Percentiles rank a stretch among this genome's conserved stretches.
phyloP scores from a whole-genome alignment of 2,797 vertebrate genomes.

The Hyperoplus immaculatus region DNA sequence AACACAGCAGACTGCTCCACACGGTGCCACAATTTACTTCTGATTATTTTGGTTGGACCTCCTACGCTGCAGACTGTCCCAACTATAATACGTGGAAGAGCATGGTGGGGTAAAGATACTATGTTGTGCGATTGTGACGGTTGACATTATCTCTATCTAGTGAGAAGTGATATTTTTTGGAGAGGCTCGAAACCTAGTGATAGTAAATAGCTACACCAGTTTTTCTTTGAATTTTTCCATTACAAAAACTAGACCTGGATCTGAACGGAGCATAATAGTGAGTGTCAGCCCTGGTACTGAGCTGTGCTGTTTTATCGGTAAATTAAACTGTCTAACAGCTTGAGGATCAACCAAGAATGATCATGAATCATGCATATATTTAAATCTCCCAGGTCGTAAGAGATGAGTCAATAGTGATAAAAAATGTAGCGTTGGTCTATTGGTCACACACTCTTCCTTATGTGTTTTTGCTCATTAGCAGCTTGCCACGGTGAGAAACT shows the following conservation, averaged over 20 bases:
- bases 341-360: slow-evolving; percentile 9
- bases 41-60: not conserved
- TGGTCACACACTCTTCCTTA: not conserved
- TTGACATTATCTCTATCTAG: not conserved
- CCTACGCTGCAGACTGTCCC: not conserved
- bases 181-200: not conserved
- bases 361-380: slow-evolving; percentile 40
- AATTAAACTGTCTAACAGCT: slow-evolving; percentile 10
- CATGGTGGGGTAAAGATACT: not conserved
- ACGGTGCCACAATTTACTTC: not conserved
- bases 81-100: not conserved
- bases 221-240: not conserved
- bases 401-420: slow-evolving; percentile 45
- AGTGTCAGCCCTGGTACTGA: not conserved
- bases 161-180: not conserved
- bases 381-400: slow-evolving; percentile 32
- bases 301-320: not conserved
- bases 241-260: not conserved
- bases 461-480: slow-evolving; percentile 37
- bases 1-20: too few species aligned
- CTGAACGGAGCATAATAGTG: not conserved
- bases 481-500: slow-evolving; percentile 33
- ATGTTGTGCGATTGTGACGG: not conserved
- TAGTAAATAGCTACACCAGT: not conserved
- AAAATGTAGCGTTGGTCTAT: slow-evolving; percentile 12